phyloP scores from a whole-genome alignment of 2,888 invertebrate genomes.

The Geotrupes spiniger region DNA sequence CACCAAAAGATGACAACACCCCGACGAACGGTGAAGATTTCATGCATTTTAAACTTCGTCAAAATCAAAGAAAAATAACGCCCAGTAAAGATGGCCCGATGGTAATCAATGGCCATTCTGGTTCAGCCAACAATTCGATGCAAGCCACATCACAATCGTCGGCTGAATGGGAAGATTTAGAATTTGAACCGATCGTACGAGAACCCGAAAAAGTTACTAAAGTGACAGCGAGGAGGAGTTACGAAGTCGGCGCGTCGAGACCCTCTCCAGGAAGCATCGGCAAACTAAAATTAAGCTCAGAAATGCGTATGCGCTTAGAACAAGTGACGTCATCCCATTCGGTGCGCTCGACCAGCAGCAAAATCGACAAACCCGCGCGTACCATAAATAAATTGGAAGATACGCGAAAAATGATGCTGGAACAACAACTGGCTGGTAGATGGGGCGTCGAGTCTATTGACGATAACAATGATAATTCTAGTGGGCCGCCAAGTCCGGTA shows the following conservation, averaged over 20 bases:
- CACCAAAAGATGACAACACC: conserved; percentile 69
- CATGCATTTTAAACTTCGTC: conserved; percentile 84
- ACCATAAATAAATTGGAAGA: conserved; percentile 80
- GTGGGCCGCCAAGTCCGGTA: conserved; percentile 44
- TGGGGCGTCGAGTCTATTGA: conserved; percentile 61
- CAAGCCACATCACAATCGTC: conserved; percentile 53
- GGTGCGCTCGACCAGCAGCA: conserved; percentile 73
- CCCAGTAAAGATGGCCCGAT: conserved; percentile 54
- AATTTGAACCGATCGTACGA: conserved; percentile 58
- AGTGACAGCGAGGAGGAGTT: conserved; percentile 55
- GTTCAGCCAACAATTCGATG: background rate
- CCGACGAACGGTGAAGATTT: conserved; percentile 73
- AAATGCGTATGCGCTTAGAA: conserved; percentile 87
- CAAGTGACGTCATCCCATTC: conserved; percentile 87
- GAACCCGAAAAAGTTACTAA: conserved; percentile 14
- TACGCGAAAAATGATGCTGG: conserved; percentile 78
- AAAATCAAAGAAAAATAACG: conserved; percentile 74
- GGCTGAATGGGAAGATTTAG: conserved; percentile 85
- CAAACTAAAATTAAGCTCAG: conserved; percentile 84
- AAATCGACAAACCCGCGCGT: conserved; percentile 65
- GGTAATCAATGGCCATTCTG: conserved; percentile 9
- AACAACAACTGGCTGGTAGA: conserved; percentile 74
- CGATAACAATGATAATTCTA: conserved; percentile 39
- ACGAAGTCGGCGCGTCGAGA: conserved; percentile 78
- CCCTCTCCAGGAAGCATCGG: conserved; percentile 87